Base-by-base conservation (phyloP, 2,797 vertebrate genomes). In the Phoebastria nigripes region DNA sequence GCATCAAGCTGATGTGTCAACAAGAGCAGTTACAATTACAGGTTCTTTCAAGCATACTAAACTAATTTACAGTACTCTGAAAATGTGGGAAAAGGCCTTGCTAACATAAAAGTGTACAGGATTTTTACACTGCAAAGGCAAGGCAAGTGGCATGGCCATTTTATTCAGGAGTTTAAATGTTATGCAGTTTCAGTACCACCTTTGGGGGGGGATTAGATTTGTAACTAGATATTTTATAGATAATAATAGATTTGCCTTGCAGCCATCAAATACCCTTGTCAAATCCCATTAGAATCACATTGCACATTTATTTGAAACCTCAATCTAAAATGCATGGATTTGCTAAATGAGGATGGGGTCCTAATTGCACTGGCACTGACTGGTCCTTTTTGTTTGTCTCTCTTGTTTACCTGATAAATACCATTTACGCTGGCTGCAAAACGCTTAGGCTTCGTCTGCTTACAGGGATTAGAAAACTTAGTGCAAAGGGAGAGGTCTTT, bases 1-100 rank as follows among this genome's bases (percentile, higher is more conserved):
- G 98, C 98, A 98, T 98, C 98, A 98, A 97, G 98, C 96, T 98
- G 99, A 99, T 98, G 99, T 99, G 99, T 99, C 99, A 99, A 99
- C 99, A 98, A 98, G 98, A 98, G 96, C 96, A 95, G 98, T 98
- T 98, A 98, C 98, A 98, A 98, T 99, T 99, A 99, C 98, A 98
- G 98, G 97, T 98, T 98, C 98, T 98, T 98, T 98, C 98, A 98
- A 98, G 98, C 98, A 97, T 98, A 98, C 98, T 98, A 98, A 98
- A 98, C 98, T 98, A 97, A 98, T 99, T 98, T 98, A 98, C 98
- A 98, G 98, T 98, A 97, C 98, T 96, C 97, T 97, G 94, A 96
- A 97, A 97, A 98, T 98, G 97, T 97, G 97, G 98, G 97, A 97
- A 98, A 97, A 97, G 96, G 89, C 95, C 94, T 95, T 89, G 24